A percentile compares a stretch with the other conserved stretches of the same genome.
Evolutionary conservation across 2,797 vertebrate species (phyloP).

Genomic region (Leuciscus waleckii): DNA sequence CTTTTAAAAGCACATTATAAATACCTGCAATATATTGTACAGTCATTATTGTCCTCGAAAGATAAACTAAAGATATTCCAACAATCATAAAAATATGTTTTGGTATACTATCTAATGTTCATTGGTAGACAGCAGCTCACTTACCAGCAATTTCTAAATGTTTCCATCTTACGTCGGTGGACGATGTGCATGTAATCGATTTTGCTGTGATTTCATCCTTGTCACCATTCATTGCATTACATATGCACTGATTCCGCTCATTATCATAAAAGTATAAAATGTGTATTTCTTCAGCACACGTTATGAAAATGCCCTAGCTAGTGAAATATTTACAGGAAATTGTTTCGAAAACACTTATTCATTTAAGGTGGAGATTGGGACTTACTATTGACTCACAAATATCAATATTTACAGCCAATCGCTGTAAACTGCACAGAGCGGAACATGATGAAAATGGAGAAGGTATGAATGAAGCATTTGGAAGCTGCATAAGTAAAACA

Average conservation of each 20-base stretch:
- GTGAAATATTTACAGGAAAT: slow-evolving; percentile 6
- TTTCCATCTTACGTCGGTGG: slow-evolving; percentile 45
- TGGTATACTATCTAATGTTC: not conserved
- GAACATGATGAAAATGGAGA: slow-evolving; percentile 57
- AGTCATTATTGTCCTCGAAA: not conserved
- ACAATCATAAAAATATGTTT: slow-evolving; percentile 2
- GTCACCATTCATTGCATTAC: slow-evolving; percentile 37
- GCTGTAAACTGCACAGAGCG: slow-evolving; percentile 34
- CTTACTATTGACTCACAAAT: slow-evolving; percentile 29
- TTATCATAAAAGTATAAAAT: slow-evolving; percentile 15
- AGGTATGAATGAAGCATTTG: slow-evolving; percentile 52
- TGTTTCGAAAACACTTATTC: not conserved
- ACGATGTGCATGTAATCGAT: slow-evolving; percentile 30
- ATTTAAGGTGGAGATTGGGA: not conserved
- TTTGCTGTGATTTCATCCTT: slow-evolving; percentile 32
- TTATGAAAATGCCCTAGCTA: not conserved
- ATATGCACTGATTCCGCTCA: slow-evolving; percentile 5
- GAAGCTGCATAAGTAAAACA: slow-evolving; percentile 57
- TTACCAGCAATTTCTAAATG: slow-evolving; percentile 52
- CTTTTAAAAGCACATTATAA: not conserved
- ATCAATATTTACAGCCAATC: slow-evolving; percentile 50
- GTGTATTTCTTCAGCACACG: not conserved
- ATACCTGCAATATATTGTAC: not conserved
- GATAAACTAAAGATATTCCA: not conserved
- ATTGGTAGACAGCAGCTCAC: slow-evolving; percentile 22